Evolutionary conservation across 1,140 invertebrate species (phyloP).

Genomic region (Conus ventricosus): DNA sequence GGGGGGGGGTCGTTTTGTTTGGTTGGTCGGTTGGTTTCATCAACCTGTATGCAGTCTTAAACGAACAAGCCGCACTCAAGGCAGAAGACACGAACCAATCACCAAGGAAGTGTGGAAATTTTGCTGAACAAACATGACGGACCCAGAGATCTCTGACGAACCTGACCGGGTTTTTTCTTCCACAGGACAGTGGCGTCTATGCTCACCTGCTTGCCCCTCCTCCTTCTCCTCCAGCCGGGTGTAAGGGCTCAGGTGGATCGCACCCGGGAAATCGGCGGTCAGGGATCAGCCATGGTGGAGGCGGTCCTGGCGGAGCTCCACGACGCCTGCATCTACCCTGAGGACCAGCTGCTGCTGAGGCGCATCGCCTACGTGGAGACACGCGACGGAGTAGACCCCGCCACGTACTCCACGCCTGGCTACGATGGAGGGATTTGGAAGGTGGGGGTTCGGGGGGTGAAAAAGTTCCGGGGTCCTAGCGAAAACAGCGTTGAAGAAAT

Average conservation of each 20-base stretch:
- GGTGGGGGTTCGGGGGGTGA: slow-evolving; percentile 33
- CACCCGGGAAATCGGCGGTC: slow-evolving; percentile 35
- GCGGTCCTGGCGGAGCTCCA: slow-evolving; percentile 49
- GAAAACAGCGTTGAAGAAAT: neutral
- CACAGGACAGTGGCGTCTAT: no score
- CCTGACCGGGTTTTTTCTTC: no score
- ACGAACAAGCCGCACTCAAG: no score
- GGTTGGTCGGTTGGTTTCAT: no score
- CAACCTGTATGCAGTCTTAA: no score
- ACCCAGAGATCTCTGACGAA: no score
- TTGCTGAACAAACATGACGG: no score
- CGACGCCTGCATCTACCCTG: slow-evolving; percentile 53
- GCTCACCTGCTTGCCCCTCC: neutral
- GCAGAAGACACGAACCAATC: no score
- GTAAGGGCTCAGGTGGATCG: slow-evolving; percentile 30
- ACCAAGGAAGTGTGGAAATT: no score
- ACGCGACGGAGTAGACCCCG: slow-evolving; percentile 45
- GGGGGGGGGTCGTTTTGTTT: no score
- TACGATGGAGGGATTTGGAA: slow-evolving; percentile 64
- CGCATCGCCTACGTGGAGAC: slow-evolving; percentile 58
- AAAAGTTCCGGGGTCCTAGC: no score
- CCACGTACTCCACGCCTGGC: slow-evolving; percentile 41
- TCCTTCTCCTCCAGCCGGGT: neutral
- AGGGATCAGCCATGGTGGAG: slow-evolving; percentile 53
- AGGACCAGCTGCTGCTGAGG: slow-evolving; percentile 54